These are phyloP conservation scores for Crocodylus rhombifer DNA, from an alignment of 2,797 vertebrate species.

Conservation along the genomic window DNA sequence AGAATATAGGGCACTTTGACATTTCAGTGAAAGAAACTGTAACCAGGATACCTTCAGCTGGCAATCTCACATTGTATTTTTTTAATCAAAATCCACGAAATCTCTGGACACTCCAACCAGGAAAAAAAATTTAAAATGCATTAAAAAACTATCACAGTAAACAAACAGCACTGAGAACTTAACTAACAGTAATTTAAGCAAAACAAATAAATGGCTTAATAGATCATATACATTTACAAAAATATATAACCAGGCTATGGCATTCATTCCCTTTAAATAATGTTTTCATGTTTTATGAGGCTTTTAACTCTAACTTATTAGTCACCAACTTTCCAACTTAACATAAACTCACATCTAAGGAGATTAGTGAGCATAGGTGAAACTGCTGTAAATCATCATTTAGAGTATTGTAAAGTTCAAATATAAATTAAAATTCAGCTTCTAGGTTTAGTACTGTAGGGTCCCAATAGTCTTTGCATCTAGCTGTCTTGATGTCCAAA, in stretches of 20 bases:
- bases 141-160: not conserved
- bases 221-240: slow-evolving; percentile 1
- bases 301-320: not conserved
- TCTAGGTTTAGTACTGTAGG: not conserved
- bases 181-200: not conserved
- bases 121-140: not conserved
- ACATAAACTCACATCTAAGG: not conserved
- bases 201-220: not conserved
- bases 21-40: not conserved
- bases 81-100: slow-evolving; percentile 4
- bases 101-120: not conserved
- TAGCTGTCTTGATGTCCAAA: not conserved
- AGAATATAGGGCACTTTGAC: not conserved
- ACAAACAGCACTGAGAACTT: not conserved
- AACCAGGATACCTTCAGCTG: not conserved
- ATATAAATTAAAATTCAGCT: not conserved
- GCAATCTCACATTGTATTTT: not conserved
- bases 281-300: not conserved
- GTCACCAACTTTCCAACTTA: not conserved
- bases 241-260: not conserved
- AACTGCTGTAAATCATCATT: not conserved
- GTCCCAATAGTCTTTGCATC: not conserved
- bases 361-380: not conserved
- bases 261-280: not conserved
- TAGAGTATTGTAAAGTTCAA: not conserved